Conservation (phyloP, 2,888 invertebrate genomes). For the Drosophila dives region DNA sequence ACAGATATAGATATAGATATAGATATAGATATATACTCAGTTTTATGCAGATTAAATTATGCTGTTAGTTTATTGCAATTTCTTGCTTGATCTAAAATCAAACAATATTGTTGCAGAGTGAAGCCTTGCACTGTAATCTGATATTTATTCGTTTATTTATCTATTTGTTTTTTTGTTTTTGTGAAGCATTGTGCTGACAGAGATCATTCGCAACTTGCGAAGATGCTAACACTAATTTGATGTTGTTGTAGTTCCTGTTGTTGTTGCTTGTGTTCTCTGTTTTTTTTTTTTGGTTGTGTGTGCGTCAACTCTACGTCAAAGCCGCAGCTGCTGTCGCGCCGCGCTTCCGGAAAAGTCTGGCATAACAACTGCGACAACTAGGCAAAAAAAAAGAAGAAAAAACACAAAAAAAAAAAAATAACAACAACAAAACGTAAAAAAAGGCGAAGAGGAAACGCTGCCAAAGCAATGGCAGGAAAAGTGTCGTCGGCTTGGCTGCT, state of each 20-base stretch:
- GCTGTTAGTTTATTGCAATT: background rate
- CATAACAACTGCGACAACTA: conserved; percentile 62
- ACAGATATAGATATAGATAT: background rate
- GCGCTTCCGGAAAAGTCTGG: conserved; percentile 81
- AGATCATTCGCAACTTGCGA: conserved; percentile 67
- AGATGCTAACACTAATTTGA: conserved; percentile 32
- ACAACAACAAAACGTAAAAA: conserved; percentile 26
- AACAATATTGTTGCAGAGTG: conserved; percentile 10
- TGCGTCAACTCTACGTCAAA: conserved; percentile 78
- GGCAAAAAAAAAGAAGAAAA: conserved; percentile 19
- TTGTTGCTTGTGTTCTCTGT: conserved; percentile 21
- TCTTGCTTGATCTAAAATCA: background rate
- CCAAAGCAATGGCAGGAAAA: conserved; percentile 70
- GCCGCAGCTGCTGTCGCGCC: conserved; percentile 78
- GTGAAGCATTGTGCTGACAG: conserved; percentile 34
- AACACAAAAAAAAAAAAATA: background rate
- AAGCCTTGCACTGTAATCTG: conserved; percentile 49
- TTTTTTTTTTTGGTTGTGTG: conserved; percentile 42
- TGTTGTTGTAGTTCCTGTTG: conserved; percentile 6
- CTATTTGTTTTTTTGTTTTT: conserved; percentile 11
- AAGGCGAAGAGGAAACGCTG: conserved; percentile 69
- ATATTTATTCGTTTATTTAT: conserved; percentile 32
- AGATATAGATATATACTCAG: background rate
- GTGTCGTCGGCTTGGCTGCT: conserved; percentile 68
- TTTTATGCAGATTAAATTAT: background rate